A percentile compares a stretch with the other conserved stretches of the same genome.
These are phyloP conservation scores for Drosophila austrosaltans DNA, from an alignment of 2,888 invertebrate genomes.

Conservation along the genomic window DNA sequence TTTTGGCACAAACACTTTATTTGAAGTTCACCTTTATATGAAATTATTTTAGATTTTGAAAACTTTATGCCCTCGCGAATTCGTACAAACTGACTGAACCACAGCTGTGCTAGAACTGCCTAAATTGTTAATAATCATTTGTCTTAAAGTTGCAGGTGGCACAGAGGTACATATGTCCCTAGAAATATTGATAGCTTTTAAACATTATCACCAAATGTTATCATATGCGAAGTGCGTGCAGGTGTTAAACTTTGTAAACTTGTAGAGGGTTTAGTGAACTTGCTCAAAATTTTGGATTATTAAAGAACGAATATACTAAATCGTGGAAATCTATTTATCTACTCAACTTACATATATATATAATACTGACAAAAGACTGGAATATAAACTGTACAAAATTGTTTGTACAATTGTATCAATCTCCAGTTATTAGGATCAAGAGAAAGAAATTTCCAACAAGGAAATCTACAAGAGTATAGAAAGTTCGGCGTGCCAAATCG, in stretches of 20 bases:
- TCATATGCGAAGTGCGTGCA: constrained; percentile 4
- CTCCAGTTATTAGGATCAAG: no score
- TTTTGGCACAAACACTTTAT: no score
- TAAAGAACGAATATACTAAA: background rate
- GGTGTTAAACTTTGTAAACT: background rate
- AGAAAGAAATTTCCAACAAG: background rate
- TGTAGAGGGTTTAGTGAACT: background rate
- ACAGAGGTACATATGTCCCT: background rate
- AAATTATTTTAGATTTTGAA: background rate
- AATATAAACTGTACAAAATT: no score
- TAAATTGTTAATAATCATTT: background rate
- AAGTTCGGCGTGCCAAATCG: background rate
- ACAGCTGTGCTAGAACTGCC: background rate
- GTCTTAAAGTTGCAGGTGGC: background rate
- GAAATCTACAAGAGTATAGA: background rate
- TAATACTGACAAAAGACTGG: no score
- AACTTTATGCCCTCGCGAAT: background rate
- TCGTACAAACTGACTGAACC: background rate
- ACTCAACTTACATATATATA: no score
- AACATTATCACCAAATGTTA: constrained; percentile 10
- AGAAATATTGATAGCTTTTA: constrained; percentile 3
- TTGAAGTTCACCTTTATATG: no score
- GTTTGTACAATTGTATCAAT: no score
- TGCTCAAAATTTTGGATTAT: background rate
- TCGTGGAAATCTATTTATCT: no score